Evolutionary conservation across 2,797 vertebrate genomes (phyloP).

Genomic region (Mus minutoides): DNA sequence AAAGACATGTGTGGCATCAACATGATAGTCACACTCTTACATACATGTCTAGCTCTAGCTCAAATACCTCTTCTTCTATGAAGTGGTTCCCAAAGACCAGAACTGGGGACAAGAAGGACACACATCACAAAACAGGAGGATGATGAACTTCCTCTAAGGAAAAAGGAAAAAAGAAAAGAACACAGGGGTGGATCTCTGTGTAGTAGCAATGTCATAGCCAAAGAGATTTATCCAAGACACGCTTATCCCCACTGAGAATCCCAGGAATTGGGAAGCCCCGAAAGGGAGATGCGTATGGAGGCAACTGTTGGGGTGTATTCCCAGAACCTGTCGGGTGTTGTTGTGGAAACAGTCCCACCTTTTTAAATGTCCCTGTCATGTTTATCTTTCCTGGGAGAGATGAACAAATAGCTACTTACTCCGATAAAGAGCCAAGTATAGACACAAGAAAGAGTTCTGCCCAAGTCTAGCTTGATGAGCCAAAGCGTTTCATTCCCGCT

Average conservation of each 20-base stretch:
- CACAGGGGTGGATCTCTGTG: background rate
- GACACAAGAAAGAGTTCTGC: background rate
- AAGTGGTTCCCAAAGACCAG: background rate
- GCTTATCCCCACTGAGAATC: background rate
- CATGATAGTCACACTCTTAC: background rate
- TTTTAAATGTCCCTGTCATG: background rate
- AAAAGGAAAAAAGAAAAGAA: background rate
- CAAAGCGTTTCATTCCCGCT: background rate
- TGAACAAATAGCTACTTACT: background rate
- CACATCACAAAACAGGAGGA: background rate
- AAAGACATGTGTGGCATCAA: background rate
- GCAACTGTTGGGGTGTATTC: background rate
- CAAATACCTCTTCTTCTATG: background rate
- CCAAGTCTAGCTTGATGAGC: background rate
- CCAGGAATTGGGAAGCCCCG: background rate
- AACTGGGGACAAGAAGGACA: background rate
- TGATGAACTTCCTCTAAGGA: background rate
- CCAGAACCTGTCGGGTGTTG: background rate
- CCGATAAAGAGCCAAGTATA: background rate
- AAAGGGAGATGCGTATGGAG: background rate
- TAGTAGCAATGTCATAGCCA: too few relatives aligned
- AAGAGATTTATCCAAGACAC: background rate
- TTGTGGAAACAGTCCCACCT: background rate
- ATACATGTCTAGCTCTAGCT: accelerated
- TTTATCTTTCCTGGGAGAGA: background rate